phyloP scores from a whole-genome alignment of 2,797 vertebrate species.

The Thalassophryne amazonica region DNA sequence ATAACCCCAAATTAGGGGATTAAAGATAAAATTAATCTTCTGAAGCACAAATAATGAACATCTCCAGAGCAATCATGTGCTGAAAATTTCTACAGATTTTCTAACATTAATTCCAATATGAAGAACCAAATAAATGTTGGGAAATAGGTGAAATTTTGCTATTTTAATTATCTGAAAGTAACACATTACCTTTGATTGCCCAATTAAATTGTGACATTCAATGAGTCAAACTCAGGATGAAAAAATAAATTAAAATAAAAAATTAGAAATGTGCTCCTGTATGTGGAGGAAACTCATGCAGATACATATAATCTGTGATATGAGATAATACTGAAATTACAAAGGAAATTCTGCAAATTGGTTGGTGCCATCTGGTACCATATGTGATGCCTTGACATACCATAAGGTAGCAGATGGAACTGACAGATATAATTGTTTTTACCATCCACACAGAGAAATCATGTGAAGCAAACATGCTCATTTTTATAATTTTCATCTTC shows the following conservation, averaged over 20 bases:
- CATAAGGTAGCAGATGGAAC: conserved; percentile 50
- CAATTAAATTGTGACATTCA: conserved; percentile 38
- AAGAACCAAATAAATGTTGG: conserved; percentile 29
- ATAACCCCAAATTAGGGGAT: conserved; percentile 36
- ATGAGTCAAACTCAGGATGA: conserved; percentile 22
- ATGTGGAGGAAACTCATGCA: conserved; percentile 37
- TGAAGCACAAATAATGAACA: conserved; percentile 3
- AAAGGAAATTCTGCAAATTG: conserved; percentile 38
- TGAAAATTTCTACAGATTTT: conserved; percentile 7
- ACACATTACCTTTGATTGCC: no score
- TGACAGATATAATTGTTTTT: conserved; percentile 36
- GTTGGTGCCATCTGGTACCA: conserved; percentile 34
- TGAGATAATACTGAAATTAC: conserved; percentile 30
- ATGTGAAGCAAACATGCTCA: conserved; percentile 14
- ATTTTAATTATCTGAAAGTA: not conserved
- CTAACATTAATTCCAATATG: not conserved
- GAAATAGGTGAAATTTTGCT: not conserved
- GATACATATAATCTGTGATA: conserved; percentile 25
- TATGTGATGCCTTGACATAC: conserved; percentile 47
- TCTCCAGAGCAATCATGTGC: not conserved
- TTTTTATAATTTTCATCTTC: conserved; percentile 10
- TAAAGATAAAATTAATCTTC: conserved; percentile 1
- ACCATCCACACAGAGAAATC: conserved; percentile 29
- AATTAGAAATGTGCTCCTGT: conserved; percentile 42
- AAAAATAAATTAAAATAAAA: no score